Conservation (phyloP, 2,888 invertebrate species). For the Idaea dimidiata region DNA sequence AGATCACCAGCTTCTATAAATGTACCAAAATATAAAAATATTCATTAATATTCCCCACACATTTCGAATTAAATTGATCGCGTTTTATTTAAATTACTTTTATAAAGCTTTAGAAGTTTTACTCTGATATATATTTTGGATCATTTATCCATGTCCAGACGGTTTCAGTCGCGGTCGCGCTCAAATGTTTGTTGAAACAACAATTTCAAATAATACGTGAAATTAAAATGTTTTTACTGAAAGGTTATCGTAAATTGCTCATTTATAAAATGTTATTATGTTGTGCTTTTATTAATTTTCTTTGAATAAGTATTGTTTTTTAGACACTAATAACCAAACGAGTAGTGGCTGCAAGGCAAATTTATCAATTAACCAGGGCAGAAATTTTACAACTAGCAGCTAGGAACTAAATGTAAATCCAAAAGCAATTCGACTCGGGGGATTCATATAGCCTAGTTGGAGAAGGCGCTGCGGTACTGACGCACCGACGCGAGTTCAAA, state of each 20-base stretch:
- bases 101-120: conserved; percentile 30
- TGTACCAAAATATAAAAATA: not conserved
- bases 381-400: too few relatives aligned
- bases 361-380: too few relatives aligned
- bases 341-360: too few relatives aligned
- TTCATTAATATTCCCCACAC: not conserved
- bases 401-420: too few relatives aligned
- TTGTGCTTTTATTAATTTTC: conserved; percentile 5
- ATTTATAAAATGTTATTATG: too few relatives aligned
- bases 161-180: not conserved
- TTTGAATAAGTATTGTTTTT: too few relatives aligned
- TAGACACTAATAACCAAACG: too few relatives aligned
- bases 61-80: conserved; percentile 39
- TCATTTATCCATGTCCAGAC: not conserved
- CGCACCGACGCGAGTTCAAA: too few relatives aligned
- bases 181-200: not conserved
- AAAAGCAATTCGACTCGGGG: too few relatives aligned
- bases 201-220: not conserved
- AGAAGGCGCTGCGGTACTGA: too few relatives aligned
- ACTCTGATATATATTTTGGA: not conserved
- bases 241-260: conserved; percentile 6
- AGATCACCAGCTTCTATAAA: not conserved
- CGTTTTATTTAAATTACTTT: conserved; percentile 42
- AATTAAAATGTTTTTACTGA: not conserved
- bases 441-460: too few relatives aligned